phyloP scores from a whole-genome alignment of 2,888 invertebrate genomes.

The Mamestra brassicae region DNA sequence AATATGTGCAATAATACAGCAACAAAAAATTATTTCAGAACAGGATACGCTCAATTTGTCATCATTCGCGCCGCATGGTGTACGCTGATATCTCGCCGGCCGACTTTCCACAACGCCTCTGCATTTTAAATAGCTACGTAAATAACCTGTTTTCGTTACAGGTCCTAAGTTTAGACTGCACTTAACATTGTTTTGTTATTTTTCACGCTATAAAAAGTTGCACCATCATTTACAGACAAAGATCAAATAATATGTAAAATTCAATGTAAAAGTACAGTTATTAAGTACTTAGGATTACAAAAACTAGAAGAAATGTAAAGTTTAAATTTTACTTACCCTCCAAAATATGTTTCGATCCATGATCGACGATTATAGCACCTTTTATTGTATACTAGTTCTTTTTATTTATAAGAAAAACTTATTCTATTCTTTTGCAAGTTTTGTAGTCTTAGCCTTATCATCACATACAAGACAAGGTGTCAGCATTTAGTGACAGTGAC shows the following conservation, averaged over 20 bases:
- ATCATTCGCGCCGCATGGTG: conserved; percentile 11
- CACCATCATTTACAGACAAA: background rate
- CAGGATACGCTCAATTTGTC: conserved; percentile 32
- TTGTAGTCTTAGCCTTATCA: background rate
- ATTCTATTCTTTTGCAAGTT: background rate
- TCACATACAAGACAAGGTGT: background rate
- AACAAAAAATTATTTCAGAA: background rate
- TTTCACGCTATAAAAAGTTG: background rate
- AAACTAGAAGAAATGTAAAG: background rate
- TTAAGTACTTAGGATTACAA: background rate
- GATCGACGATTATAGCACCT: conserved; percentile 53
- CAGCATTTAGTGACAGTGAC: background rate
- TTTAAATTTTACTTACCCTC: conserved; percentile 64
- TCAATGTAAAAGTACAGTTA: conserved; percentile 28
- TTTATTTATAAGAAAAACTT: conserved; percentile 4
- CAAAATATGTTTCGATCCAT: conserved; percentile 71
- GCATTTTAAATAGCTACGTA: conserved; percentile 34
- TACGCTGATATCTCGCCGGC: conserved; percentile 28
- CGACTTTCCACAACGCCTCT: conserved; percentile 34
- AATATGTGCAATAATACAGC: background rate
- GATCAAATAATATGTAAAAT: background rate
- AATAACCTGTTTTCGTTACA: conserved; percentile 46
- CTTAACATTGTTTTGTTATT: background rate
- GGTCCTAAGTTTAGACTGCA: conserved; percentile 7
- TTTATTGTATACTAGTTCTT: conserved; percentile 16